These are phyloP conservation scores for Steatocranus sp. DNA, from an alignment of 2,797 vertebrate species.

Conservation along the genomic window DNA sequence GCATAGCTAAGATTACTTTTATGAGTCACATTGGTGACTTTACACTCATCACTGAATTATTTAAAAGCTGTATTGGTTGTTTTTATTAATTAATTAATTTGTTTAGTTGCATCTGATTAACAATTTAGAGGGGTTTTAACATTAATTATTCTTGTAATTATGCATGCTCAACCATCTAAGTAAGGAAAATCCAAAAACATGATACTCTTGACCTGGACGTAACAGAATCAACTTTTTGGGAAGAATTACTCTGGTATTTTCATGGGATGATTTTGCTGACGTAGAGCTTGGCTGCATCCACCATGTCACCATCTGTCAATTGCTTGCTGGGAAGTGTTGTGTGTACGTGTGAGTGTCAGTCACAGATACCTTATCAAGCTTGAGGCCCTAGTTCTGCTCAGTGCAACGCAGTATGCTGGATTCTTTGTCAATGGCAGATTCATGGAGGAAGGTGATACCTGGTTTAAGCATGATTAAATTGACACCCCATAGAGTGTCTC, in stretches of 20 bases:
- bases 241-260: not conserved
- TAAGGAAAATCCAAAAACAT: not conserved
- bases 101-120: not conserved
- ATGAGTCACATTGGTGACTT: not conserved
- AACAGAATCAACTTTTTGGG: not conserved
- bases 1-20: not conserved
- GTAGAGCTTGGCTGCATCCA: not conserved
- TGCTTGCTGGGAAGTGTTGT: constrained; percentile 12
- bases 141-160: not conserved
- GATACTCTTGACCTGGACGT: not conserved
- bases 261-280: not conserved
- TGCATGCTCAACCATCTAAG: not conserved
- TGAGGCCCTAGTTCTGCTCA: constrained; percentile 27
- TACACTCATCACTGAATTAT: not conserved
- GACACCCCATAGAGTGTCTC: constrained; percentile 79
- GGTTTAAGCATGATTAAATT: constrained; percentile 78
- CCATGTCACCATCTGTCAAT: not conserved
- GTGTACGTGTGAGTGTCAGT: constrained; percentile 27
- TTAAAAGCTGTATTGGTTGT: not conserved
- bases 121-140: not conserved
- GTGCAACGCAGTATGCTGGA: constrained; percentile 51
- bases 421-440: constrained; percentile 73
- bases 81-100: not conserved
- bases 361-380: constrained; percentile 58
- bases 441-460: constrained; percentile 73